Percentiles rank a stretch among this genome's conserved stretches.
Evolutionary conservation across 2,797 vertebrate genomes (phyloP).

Genomic region (Poecilia velifera): DNA sequence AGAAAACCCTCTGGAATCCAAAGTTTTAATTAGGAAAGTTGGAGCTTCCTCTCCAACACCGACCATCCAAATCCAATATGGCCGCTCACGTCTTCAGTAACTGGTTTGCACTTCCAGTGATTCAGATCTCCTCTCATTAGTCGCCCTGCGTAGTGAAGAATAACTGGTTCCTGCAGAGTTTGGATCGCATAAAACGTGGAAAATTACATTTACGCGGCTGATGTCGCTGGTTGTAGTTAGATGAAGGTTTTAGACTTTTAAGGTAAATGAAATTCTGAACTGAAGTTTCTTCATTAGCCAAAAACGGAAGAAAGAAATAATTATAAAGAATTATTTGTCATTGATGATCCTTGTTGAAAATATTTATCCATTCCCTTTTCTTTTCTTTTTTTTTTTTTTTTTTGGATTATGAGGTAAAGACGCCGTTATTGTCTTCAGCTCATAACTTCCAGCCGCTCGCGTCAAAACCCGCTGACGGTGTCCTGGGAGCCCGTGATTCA

Average conservation of each 20-base stretch:
- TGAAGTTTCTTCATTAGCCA: background rate
- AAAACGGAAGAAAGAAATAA: background rate
- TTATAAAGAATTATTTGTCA: background rate
- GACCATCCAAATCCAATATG: background rate
- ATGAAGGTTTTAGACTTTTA: background rate
- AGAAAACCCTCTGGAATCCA: background rate
- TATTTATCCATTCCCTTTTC: conserved; percentile 44
- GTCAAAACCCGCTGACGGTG: conserved; percentile 44
- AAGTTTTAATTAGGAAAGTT: background rate
- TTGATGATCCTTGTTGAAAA: background rate
- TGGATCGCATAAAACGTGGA: background rate
- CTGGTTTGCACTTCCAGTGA: background rate
- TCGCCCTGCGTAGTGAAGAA: background rate
- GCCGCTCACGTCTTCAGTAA: background rate
- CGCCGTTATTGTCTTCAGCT: conserved; percentile 56
- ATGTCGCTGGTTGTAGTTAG: background rate
- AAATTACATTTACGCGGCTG: background rate
- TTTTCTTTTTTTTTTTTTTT: conserved; percentile 37
- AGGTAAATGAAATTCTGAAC: background rate
- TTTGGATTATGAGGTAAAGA: conserved; percentile 38
- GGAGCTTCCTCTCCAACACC: background rate
- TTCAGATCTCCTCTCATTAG: background rate
- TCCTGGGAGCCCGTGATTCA: conserved; percentile 62
- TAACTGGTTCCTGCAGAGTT: background rate
- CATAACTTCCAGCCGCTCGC: conserved; percentile 66